Evolutionary conservation across 2,113 vertebrate species (phyloP).

Genomic region (Nesogale talazaci): DNA sequence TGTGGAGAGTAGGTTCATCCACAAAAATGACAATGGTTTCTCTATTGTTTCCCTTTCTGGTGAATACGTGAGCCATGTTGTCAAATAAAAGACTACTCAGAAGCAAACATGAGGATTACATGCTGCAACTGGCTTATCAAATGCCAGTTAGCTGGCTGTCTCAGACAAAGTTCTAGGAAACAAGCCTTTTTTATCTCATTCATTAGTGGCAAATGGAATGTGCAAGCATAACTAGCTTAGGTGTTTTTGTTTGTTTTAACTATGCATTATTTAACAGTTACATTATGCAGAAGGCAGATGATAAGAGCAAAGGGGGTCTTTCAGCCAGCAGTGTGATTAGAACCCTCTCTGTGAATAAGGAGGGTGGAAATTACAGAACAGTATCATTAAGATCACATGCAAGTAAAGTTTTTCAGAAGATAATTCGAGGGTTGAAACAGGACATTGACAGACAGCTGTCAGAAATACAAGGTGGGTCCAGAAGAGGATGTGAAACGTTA

Average conservation of each 20-base stretch:
- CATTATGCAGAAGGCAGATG: neutral
- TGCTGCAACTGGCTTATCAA: conserved; percentile 54
- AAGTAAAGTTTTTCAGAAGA: too few species aligned
- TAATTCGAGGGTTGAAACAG: too few species aligned
- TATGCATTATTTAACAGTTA: conserved; percentile 18
- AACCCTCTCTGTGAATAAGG: neutral
- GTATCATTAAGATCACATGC: too few species aligned
- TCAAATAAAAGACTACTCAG: conserved; percentile 35
- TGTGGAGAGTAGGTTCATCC: neutral
- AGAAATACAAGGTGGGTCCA: too few species aligned
- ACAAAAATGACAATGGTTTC: conserved; percentile 23
- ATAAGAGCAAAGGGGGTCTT: neutral
- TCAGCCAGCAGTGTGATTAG: neutral
- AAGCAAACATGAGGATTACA: conserved; percentile 52
- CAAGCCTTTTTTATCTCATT: conserved; percentile 60
- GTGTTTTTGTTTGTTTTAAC: conserved; percentile 32
- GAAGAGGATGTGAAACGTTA: too few species aligned
- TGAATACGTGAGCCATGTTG: conserved; percentile 63
- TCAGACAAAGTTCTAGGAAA: conserved; percentile 20
- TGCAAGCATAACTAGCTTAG: neutral
- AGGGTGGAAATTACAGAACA: too few species aligned
- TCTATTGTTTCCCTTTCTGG: conserved; percentile 63
- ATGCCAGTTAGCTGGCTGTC: conserved; percentile 68
- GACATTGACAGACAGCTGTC: too few species aligned
- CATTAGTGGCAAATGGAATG: conserved; percentile 50